phyloP scores from a whole-genome alignment of 2,113 vertebrate genomes.

The Peucedramus taeniatus region DNA sequence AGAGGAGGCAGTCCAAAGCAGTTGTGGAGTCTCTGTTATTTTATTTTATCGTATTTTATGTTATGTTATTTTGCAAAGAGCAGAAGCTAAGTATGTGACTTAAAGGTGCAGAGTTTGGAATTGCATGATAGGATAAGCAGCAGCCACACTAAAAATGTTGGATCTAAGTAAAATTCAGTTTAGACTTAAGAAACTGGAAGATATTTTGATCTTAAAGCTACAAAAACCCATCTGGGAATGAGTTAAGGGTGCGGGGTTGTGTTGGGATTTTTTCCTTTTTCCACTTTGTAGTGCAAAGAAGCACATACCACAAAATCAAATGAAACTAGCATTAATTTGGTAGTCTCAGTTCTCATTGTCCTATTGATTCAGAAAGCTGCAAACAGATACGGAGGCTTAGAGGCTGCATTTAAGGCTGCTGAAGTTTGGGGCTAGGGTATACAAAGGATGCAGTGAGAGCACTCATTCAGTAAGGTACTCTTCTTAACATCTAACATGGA shows the following conservation, averaged over 20 bases:
- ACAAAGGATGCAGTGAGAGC: background rate
- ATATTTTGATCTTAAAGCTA: conserved; percentile 55
- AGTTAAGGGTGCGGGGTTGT: background rate
- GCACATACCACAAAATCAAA: conserved; percentile 45
- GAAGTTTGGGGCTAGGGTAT: conserved; percentile 3
- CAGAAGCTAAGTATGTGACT: background rate
- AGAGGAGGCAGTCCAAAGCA: background rate
- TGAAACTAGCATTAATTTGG: conserved; percentile 61
- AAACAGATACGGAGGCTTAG: conserved; percentile 19
- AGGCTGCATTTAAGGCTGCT: conserved; percentile 36
- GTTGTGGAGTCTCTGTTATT: background rate
- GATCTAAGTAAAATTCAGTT: conserved; percentile 27
- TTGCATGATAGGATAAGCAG: background rate
- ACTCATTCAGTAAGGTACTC: background rate
- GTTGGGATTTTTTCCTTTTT: background rate
- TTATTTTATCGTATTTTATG: background rate
- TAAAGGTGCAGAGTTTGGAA: background rate
- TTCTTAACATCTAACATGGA: conserved; percentile 3
- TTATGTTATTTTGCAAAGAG: background rate
- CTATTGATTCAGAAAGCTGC: conserved; percentile 61
- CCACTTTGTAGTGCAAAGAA: conserved; percentile 61
- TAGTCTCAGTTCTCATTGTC: conserved; percentile 36
- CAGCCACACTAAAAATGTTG: background rate
- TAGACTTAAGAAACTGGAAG: conserved; percentile 30
- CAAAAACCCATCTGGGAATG: conserved; percentile 12